These are phyloP conservation scores for Embidobia sp. DNA, from an alignment of 2,888 invertebrate genomes.

Conservation along the genomic window DNA sequence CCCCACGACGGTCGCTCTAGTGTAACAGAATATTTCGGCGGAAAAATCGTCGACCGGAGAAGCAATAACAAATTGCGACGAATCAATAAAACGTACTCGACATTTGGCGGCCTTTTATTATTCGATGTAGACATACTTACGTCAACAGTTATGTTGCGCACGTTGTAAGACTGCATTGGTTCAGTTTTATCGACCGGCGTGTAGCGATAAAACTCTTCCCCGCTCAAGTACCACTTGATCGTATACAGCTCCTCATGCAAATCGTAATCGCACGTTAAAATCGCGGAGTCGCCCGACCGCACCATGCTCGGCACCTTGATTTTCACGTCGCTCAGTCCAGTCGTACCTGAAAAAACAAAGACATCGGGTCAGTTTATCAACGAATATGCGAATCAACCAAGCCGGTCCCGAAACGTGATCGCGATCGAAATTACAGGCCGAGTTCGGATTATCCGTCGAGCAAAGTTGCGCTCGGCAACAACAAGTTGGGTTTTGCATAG, in stretches of 20 bases:
- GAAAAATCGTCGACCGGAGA: too few species aligned
- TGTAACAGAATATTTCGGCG: too few species aligned
- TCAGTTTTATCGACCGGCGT: slow-evolving; percentile 88
- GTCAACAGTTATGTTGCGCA: slow-evolving; percentile 87
- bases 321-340: slow-evolving; percentile 75
- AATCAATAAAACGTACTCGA: too few species aligned
- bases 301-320: slow-evolving; percentile 77
- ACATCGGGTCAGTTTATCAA: background rate
- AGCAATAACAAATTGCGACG: too few species aligned
- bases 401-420: too few species aligned
- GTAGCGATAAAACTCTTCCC: slow-evolving; percentile 89
- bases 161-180: slow-evolving; percentile 85
- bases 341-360: slow-evolving; percentile 71
- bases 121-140: too few species aligned
- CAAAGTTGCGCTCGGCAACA: slow-evolving; percentile 1
- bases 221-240: slow-evolving; percentile 89
- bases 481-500: slow-evolving; percentile 33
- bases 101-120: too few species aligned
- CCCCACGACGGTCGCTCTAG: too few species aligned
- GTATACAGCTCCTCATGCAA: slow-evolving; percentile 84
- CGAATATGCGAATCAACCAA: too few species aligned
- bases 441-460: slow-evolving; percentile 1
- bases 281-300: slow-evolving; percentile 77
- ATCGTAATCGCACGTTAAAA: slow-evolving; percentile 77
- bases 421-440: slow-evolving; percentile 11